phyloP scores from a whole-genome alignment of 2,888 invertebrate genomes.

The Cryptocephalus primarius region DNA sequence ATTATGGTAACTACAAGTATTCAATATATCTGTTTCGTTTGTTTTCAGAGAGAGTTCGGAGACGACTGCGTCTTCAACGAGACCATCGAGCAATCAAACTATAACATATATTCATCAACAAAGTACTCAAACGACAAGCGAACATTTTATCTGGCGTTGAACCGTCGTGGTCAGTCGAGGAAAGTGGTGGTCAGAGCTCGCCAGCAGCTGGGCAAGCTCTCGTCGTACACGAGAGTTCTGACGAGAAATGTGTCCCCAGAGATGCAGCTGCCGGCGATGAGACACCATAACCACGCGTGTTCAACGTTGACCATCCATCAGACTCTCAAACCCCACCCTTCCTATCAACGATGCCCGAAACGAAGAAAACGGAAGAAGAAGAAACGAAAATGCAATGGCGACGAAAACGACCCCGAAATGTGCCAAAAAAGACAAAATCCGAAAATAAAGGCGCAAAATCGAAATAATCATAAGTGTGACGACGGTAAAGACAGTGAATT shows the following conservation, averaged over 20 bases:
- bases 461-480: constrained; percentile 26
- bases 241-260: constrained; percentile 47
- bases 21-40: constrained; percentile 29
- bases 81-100: constrained; percentile 72
- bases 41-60: constrained; percentile 73
- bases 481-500: constrained; percentile 26
- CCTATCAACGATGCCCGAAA: constrained; percentile 39
- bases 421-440: constrained; percentile 24
- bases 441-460: constrained; percentile 37
- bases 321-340: constrained; percentile 25
- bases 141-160: constrained; percentile 66
- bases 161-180: constrained; percentile 60
- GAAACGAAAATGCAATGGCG: constrained; percentile 32
- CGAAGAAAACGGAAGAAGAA: constrained; percentile 41
- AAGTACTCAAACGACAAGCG: constrained; percentile 60
- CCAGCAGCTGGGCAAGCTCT: constrained; percentile 59
- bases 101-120: constrained; percentile 73
- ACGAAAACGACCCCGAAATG: constrained; percentile 20
- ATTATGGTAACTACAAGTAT: too few relatives aligned
- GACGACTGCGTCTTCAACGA: constrained; percentile 78
- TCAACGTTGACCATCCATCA: constrained; percentile 18
- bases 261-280: constrained; percentile 40
- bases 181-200: constrained; percentile 58
- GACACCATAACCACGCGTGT: constrained; percentile 33
- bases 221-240: constrained; percentile 62